Evolutionary conservation across 2,888 invertebrate genomes (phyloP).

Genomic region (Mesodorylaimus sp.): DNA sequence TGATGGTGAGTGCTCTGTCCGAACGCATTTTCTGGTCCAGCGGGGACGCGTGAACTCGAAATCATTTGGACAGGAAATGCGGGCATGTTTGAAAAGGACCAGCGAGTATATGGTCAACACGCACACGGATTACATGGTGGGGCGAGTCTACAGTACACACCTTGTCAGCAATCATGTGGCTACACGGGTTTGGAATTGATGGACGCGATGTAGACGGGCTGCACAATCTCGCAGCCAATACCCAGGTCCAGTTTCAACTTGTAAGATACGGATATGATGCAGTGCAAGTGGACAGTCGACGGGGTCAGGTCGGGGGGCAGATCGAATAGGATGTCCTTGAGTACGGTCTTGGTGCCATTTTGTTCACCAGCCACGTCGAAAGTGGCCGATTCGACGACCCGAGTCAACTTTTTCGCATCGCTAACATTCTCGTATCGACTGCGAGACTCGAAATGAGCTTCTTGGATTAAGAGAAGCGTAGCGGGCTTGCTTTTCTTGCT

Average conservation of each 20-base stretch:
- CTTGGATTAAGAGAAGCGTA: not conserved
- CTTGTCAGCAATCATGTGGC: no score
- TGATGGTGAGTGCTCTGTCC: no score
- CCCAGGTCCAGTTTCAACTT: not conserved
- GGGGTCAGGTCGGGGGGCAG: not conserved
- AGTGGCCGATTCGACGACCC: not conserved
- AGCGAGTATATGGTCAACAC: no score
- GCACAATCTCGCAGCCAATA: not conserved
- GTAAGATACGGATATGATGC: not conserved
- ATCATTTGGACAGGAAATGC: no score
- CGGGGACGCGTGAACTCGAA: no score
- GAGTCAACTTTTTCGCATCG: not conserved
- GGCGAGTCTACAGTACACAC: no score
- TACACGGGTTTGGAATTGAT: not conserved
- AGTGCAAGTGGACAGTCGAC: not conserved
- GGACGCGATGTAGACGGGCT: not conserved
- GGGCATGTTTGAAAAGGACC: no score
- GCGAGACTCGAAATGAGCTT: not conserved
- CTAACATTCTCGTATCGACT: conserved; percentile 4
- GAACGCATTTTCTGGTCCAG: no score
- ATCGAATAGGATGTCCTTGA: not conserved
- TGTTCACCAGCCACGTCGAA: not conserved
- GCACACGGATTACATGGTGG: no score
- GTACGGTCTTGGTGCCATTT: not conserved
- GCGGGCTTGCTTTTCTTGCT: not conserved